These are phyloP conservation scores for Sminthurides aquaticus DNA, from an alignment of 2,888 invertebrate species.

Conservation along the genomic window DNA sequence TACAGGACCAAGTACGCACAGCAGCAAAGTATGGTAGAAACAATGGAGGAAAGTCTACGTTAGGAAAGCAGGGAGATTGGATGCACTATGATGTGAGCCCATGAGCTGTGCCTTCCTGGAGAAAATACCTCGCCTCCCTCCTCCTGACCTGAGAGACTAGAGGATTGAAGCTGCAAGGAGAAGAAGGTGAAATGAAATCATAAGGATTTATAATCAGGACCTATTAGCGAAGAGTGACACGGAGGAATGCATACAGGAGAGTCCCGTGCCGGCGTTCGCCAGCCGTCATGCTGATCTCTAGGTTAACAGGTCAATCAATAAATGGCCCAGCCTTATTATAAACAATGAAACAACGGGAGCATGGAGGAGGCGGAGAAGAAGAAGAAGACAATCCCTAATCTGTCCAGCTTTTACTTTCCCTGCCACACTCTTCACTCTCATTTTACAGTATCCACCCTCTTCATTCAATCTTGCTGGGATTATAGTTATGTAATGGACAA, in stretches of 20 bases:
- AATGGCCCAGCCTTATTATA: constrained; percentile 19
- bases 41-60: no score
- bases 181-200: background rate
- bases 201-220: background rate
- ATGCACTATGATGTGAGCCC: no score
- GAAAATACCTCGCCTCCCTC: no score
- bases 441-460: no score
- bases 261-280: constrained; percentile 21
- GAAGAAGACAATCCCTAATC: background rate
- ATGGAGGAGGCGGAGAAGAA: background rate
- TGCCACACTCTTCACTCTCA: constrained; percentile 5
- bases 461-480: no score
- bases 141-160: no score
- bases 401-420: background rate
- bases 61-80: no score
- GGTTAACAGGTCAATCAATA: constrained; percentile 25
- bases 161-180: no score
- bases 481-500: no score
- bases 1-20: no score
- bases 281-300: constrained; percentile 15
- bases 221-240: constrained; percentile 1
- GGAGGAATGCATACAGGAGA: background rate
- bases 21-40: no score
- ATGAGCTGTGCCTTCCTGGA: no score
- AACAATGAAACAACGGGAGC: constrained; percentile 20